Conservation (phyloP, 2,113 vertebrate genomes). For the Toxotes chatareus region DNA sequence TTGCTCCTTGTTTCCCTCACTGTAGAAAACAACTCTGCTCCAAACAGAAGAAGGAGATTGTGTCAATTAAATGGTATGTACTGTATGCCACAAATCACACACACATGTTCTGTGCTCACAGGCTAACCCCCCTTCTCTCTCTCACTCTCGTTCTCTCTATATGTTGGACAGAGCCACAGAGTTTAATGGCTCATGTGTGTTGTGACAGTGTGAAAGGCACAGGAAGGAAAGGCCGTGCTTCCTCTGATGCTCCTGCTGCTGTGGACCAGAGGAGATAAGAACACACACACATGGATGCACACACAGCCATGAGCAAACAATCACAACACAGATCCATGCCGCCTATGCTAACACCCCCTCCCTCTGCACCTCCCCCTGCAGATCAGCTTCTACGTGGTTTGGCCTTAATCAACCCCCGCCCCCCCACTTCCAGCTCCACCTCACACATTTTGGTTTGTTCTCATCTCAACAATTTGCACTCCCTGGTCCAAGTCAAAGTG, state of each 20-base stretch:
- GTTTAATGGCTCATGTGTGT: constrained; percentile 72
- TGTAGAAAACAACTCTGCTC: constrained; percentile 51
- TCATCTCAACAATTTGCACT: constrained; percentile 52
- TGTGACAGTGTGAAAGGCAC: constrained; percentile 83
- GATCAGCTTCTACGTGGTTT: constrained; percentile 70
- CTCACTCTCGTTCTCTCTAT: constrained; percentile 34
- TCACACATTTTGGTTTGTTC: constrained; percentile 63
- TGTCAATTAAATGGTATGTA: constrained; percentile 80
- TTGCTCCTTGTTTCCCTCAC: constrained; percentile 33
- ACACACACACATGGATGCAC: constrained; percentile 62
- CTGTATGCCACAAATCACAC: constrained; percentile 73
- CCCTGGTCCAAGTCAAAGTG: constrained; percentile 33
- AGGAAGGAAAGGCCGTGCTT: constrained; percentile 85
- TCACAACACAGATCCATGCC: constrained; percentile 71
- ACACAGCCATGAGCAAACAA: constrained; percentile 64
- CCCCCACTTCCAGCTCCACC: constrained; percentile 28
- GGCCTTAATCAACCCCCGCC: constrained; percentile 66
- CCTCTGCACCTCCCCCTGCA: constrained; percentile 59
- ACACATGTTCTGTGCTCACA: constrained; percentile 60
- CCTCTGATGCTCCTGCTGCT: constrained; percentile 84
- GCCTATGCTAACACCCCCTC: constrained; percentile 68
- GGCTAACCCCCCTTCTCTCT: neutral
- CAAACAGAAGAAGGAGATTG: constrained; percentile 62
- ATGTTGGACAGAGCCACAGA: constrained; percentile 57
- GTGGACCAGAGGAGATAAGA: constrained; percentile 81